Percentiles rank a stretch among this genome's conserved stretches.
phyloP scores from a whole-genome alignment of 2,888 invertebrate species.

The Chalcosyrphus nemorum region DNA sequence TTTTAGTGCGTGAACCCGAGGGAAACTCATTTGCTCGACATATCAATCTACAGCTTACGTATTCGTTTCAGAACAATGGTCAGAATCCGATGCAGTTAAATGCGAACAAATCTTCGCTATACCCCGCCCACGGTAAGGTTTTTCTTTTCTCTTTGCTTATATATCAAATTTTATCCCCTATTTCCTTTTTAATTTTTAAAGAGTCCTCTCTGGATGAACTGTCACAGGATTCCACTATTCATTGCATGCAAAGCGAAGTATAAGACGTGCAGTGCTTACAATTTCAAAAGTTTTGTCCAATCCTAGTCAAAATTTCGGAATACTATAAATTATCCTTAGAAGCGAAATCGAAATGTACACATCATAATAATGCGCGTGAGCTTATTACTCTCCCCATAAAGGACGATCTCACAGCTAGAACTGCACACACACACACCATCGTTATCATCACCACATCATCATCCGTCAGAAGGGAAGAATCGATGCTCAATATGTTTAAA shows the following conservation, averaged over 20 bases:
- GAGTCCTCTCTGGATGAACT: constrained; percentile 93
- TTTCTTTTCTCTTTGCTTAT: background rate
- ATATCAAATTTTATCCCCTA: no score
- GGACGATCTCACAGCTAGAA: constrained; percentile 52
- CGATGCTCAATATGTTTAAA: constrained; percentile 48
- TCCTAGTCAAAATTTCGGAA: constrained; percentile 80
- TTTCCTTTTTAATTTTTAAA: constrained; percentile 81
- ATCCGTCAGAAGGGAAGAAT: constrained; percentile 37
- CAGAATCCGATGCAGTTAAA: constrained; percentile 82
- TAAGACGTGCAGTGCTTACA: constrained; percentile 76
- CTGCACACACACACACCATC: background rate
- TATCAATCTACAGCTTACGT: constrained; percentile 93
- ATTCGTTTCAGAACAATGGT: constrained; percentile 92
- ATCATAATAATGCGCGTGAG: constrained; percentile 27
- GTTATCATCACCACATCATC: constrained; percentile 20
- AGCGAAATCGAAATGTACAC: constrained; percentile 33
- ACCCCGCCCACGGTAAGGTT: constrained; percentile 85
- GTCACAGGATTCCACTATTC: constrained; percentile 93
- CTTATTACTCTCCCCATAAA: constrained; percentile 13
- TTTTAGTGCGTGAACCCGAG: constrained; percentile 87
- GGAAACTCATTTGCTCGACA: constrained; percentile 90
- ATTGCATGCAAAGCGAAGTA: constrained; percentile 92
- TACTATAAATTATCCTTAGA: constrained; percentile 18
- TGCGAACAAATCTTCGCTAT: constrained; percentile 82
- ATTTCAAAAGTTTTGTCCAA: constrained; percentile 62